These are phyloP conservation scores for Ernsta delagoae DNA, from an alignment of 2,888 invertebrate species.

Conservation along the genomic window DNA sequence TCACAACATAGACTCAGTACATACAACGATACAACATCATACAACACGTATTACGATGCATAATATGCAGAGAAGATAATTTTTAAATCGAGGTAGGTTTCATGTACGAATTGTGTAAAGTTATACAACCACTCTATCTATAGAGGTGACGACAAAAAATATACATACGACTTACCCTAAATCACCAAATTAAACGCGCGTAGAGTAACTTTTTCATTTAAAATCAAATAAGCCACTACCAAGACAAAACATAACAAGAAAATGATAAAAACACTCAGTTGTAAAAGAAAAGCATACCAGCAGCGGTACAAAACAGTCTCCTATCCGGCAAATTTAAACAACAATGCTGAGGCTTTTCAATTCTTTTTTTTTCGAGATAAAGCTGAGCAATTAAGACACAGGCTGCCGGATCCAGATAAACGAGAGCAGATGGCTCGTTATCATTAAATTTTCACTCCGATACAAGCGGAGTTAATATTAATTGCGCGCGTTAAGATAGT, in stretches of 20 bases:
- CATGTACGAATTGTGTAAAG: no score
- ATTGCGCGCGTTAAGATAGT: background rate
- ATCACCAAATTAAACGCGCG: no score
- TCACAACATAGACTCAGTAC: no score
- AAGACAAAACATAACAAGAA: background rate
- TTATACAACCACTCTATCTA: no score
- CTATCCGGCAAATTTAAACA: conserved; percentile 12
- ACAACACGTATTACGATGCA: no score
- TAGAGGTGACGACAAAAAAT: no score
- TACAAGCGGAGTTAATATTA: conserved; percentile 9
- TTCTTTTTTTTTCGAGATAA: conserved; percentile 29
- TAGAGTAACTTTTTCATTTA: background rate
- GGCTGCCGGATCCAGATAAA: conserved; percentile 27
- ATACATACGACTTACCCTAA: no score
- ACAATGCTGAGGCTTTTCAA: conserved; percentile 15
- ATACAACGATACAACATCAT: no score
- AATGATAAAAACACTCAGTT: conserved; percentile 14
- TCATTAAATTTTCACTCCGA: conserved; percentile 26
- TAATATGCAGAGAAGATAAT: no score
- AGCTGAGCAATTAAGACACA: conserved; percentile 34
- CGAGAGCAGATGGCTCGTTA: conserved; percentile 34
- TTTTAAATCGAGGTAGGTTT: no score
- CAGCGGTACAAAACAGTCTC: conserved; percentile 3
- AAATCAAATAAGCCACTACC: background rate
- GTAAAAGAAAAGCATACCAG: conserved; percentile 3